These are phyloP conservation scores for Melanocharis versteri DNA, from an alignment of 2,113 vertebrate species.

Conservation along the genomic window DNA sequence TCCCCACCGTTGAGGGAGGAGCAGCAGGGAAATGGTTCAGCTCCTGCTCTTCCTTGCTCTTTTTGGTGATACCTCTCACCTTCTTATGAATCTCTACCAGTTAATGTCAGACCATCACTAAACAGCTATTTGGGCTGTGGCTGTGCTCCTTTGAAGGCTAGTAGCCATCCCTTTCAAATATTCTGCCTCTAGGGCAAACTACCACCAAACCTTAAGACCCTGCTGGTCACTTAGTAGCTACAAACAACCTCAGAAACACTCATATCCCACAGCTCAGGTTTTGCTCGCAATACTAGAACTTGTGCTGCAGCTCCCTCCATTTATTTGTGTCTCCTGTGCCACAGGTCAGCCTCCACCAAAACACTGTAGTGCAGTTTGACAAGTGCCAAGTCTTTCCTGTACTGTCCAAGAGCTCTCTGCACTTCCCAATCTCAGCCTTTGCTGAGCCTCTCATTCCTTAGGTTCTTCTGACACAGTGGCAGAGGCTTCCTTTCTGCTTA, in stretches of 20 bases:
- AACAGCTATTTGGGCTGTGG: background rate
- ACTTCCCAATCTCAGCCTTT: background rate
- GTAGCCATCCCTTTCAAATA: background rate
- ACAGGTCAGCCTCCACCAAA: background rate
- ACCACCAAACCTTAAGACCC: background rate
- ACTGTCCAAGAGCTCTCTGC: background rate
- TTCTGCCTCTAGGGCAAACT: background rate
- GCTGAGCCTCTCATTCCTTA: background rate
- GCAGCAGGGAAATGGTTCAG: background rate
- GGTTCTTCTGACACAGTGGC: background rate
- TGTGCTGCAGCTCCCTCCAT: background rate
- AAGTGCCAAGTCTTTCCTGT: background rate
- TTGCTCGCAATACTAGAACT: background rate
- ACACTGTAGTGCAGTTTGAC: background rate
- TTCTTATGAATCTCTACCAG: background rate
- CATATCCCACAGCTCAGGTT: background rate
- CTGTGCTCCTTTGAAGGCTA: background rate
- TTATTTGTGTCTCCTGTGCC: background rate
- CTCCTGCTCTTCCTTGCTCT: background rate
- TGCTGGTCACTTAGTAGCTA: background rate
- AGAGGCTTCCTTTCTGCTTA: background rate
- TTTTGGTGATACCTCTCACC: background rate
- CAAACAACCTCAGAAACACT: background rate
- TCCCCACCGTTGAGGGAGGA: background rate
- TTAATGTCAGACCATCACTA: background rate